Evolutionary conservation across 2,888 invertebrate species (phyloP), one percentile per base, ranked within the genome.

Genomic region (Heliconius ismenius): DNA sequence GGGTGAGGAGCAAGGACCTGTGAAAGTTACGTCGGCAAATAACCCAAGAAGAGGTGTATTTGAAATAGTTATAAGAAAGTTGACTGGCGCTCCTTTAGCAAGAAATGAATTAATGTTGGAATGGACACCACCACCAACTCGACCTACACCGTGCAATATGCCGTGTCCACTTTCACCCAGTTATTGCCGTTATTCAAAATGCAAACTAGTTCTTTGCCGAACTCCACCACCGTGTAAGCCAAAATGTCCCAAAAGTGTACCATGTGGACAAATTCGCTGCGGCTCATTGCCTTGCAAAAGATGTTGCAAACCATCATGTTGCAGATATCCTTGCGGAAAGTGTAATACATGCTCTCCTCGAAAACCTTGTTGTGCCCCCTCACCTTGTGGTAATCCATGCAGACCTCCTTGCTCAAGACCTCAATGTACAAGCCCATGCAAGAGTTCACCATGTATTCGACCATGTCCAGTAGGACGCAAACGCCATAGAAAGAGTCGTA

Each of bases 21-120:
- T 93, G 7, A 92, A 91, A 82, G 86, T 94, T 15, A 85, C 90
- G 10, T 88, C 88, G 28, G 85, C 84, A 32, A 86, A 84, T 60
- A 94, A 94, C 84, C 89, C 92, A 7, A 88, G 93, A 21, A 87
- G 92, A 72, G 93, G 93, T 28, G 93, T 94, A 36, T 94, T 93
- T 80, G 93, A 94, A 84, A 80, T 94, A 75, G 91, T 92, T 4
- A 87, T 94, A 78, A 89, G 93, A 63, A 89, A 86, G 84, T 84
- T 93, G 77, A 90, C 84, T 28, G 93, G 92, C 39, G 91, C 92
- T 43, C 92, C 92, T 21, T 83, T 93, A 26, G 93, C 93, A 15
- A 92, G 83, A 79, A 93, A 93, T 80, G 93, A 94, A 81, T 81
- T 94, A 62, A 92, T 93, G 90, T 82, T 94, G 63, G 93, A 94